Evolutionary conservation across 2,888 invertebrate genomes (phyloP).

Genomic region (Andrena trimmerana): DNA sequence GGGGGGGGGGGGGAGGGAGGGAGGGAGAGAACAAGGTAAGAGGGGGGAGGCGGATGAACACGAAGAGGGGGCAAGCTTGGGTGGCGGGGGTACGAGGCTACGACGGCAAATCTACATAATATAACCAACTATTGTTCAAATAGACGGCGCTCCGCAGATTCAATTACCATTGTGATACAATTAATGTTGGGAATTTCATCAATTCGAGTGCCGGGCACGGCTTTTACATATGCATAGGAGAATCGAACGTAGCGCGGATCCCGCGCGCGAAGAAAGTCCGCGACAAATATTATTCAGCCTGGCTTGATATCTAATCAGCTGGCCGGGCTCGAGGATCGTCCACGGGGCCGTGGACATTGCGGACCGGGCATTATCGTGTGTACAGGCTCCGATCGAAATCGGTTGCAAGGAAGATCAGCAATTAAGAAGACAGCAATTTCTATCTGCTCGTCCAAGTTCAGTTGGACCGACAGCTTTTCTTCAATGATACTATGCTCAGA

Average conservation of each 20-base stretch:
- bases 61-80: constrained; percentile 73
- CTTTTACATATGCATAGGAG: constrained; percentile 85
- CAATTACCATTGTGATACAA: constrained; percentile 86
- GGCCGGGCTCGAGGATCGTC: constrained; percentile 14
- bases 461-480: too few relatives aligned
- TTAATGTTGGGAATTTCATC: constrained; percentile 85
- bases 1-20: constrained; percentile 18
- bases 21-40: constrained; percentile 43
- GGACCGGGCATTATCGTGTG: not conserved
- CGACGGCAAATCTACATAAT: constrained; percentile 85
- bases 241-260: constrained; percentile 82
- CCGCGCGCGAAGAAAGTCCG: constrained; percentile 74
- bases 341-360: not conserved
- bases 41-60: constrained; percentile 42
- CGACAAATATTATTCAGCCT: constrained; percentile 73
- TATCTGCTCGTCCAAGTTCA: too few relatives aligned
- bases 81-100: constrained; percentile 74
- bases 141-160: constrained; percentile 85
- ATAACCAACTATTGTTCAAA: constrained; percentile 86
- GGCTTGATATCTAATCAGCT: constrained; percentile 64
- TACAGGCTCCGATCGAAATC: not conserved
- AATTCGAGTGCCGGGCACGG: constrained; percentile 83
- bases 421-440: not conserved
- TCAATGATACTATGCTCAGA: too few relatives aligned
- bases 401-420: not conserved